Base-by-base conservation (phyloP, 2,113 vertebrate species). In the Triplophysa tibetana region DNA sequence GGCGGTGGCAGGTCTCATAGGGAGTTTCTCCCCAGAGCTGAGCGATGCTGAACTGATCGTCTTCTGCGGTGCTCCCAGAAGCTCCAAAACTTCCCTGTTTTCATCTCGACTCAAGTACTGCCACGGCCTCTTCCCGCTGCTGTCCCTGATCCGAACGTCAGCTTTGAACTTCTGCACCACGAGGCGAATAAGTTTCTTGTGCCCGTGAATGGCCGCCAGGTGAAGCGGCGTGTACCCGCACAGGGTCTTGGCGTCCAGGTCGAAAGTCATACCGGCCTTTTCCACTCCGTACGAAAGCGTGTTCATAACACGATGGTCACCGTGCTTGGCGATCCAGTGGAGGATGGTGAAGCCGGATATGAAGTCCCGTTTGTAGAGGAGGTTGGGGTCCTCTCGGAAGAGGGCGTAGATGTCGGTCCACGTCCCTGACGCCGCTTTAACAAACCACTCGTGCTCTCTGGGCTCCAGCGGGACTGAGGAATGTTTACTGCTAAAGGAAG, bases 241-340 rank as follows among this genome's bases (percentile, higher is more conserved):
- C 2, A 90, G 88, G 0, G 95, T 95, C 83, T 87, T 92, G 50
- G 89, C 90, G 0, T 99, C 90, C 0, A 95, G 80, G 0, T 98
- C 91, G 3, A 98, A 92, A 5, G 64, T 70, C 86, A 96, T 50
- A 29, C 95, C 94, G 0, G 77, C 72, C 70, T 89, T 92, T 17
- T 41, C 75, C 0, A 95, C 95, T 0, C 92, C 94, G 0, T 88
- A 91, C 24, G 93, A 92, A 62, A 99, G 88, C 6, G 94, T 93
- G 89, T 93, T 93, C 85, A 99, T 92, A 58, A 94, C 96, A 0
- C 87, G 23, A 61, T 93, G 92, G 56, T 94, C 90, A 0, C 97
- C 97, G 0, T 98, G 97, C 84, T 98, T 98, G 75, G 96, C 96
- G 61, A 97, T 94, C 98, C 98, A 99, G 91, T 99, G 98, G 67